Evolutionary conservation across 2,797 vertebrate genomes (phyloP), one percentile per base, ranked within the genome.

Genomic region (Manis javanica): DNA sequence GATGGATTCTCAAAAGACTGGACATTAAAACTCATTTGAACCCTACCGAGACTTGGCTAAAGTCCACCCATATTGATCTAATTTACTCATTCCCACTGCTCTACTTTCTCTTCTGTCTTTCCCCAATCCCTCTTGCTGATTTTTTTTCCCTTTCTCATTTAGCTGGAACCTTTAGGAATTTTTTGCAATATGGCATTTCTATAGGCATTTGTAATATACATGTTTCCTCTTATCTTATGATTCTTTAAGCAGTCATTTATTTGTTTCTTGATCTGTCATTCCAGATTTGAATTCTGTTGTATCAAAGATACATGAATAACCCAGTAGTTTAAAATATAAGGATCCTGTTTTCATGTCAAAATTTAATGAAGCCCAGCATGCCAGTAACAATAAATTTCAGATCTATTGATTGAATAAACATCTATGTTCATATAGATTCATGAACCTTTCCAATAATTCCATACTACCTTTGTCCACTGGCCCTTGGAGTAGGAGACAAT

Each of bases 281-380:
- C n/a, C 72, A 77, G 29, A 77, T 81, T 87, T 91, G 46, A 96
- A 72, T 90, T 96, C 12, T 37, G 13, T 85, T 83, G 5, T n/a
- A 84, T 88, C 82, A 53, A 90, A 94, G 39, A 92, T 24, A 24
- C 12, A 14, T 37, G 18, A 82, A 2, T 21, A 8, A 77, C 19
- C 2, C 53, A 88, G 39, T 86, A 46, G 51, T 96, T 96, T 90
- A 46, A 75, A 46, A 53, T 86, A 51, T 46, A 37, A 90, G 23
- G 31, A 57, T 83, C 1, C 21, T 31, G 11, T 85, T 77, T 89
- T 78, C 34, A 75, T 55, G 15, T 91, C n/a, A 88, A 87, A 63
- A 55, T 61, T 64, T 79, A 88, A 55, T 89, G 24, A 87, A 84
- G 14, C 39, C 39, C 69, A 72, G 26, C 23, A 77, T 81, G 51